Base-by-base conservation (phyloP, 2,888 invertebrate genomes). In the Eilema sororculum region DNA sequence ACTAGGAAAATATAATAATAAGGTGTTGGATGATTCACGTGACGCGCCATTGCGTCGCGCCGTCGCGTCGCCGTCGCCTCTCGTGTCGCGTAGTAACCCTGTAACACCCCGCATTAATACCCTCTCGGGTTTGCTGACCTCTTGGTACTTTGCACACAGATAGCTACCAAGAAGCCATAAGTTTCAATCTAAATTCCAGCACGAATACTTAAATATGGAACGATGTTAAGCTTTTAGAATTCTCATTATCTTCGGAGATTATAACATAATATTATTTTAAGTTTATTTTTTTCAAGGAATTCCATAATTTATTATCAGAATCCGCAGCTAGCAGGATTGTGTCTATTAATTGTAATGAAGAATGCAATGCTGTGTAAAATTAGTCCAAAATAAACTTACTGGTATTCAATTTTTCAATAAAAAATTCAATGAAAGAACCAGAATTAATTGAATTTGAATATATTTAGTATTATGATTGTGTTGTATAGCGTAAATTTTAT, bases 31-130 rank as follows among this genome's bases (percentile, higher is more conserved):
- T 86, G 89, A 87, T 87, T 88, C 90, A 89, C 79, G 81, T 75
- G 88, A 80, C 90, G 85, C 85, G 92, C 82, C 92, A 79, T 78
- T 76, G 71, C 78, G 90, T 86, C 89, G 86, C 88, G 93, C 82
- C 89, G 88, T 86, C 84, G 83, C 82, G 88, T 62, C 64, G 33
- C 33, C 33, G 33, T 37, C 12, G 73, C 84, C 83, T 82, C 84
- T 74, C 81, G 76, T 84, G 89, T 88, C 78, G 84, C 87, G 67
- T 84, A 79, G 86, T 88, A 88, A 86, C 89, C 82, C 72, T 80
- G 71, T 76, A 76, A 61, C 67, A 73, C 81, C 84, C 85, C 79
- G 84, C 82, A 82, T 84, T 82, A 82, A 86, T 84, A 83, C 85
- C 80, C 83, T 85, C 81, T 75, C 74, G 86, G 80, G 89, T 87